Conservation (phyloP, 2,113 vertebrate genomes). For the Dinomys branickii region DNA sequence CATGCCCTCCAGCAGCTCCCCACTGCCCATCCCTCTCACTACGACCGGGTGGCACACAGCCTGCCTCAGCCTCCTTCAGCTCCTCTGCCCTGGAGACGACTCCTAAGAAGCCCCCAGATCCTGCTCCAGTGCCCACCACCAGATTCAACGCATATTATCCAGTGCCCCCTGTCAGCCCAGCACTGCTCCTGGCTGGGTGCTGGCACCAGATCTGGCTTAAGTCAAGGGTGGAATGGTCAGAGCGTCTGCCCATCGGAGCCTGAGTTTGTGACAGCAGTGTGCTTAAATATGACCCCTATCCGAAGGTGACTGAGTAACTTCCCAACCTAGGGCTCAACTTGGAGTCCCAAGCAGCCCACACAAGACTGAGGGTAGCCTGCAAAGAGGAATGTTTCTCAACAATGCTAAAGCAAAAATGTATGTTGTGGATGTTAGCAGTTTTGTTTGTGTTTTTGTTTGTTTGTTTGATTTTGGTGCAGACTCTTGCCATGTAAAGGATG, state of each 20-base stretch:
- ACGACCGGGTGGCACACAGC: too few species aligned
- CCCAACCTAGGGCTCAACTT: background rate
- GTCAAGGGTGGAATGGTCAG: too few species aligned
- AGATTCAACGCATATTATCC: background rate
- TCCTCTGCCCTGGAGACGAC: too few species aligned
- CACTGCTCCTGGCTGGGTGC: background rate
- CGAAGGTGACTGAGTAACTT: background rate
- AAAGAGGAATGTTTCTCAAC: background rate
- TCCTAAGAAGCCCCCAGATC: background rate
- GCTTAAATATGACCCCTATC: background rate
- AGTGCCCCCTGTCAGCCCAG: background rate
- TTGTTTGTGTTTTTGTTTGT: too few species aligned
- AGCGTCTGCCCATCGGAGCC: too few species aligned
- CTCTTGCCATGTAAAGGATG: too few species aligned
- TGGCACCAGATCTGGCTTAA: background rate
- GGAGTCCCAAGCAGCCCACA: background rate
- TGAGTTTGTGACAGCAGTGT: background rate
- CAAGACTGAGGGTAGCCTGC: background rate
- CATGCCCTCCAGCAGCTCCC: background rate
- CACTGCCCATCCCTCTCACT: too few species aligned
- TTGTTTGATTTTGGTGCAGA: too few species aligned
- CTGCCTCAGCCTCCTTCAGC: background rate
- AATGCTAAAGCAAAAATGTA: too few species aligned
- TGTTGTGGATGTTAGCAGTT: too few species aligned
- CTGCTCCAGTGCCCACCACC: background rate